Evolutionary conservation across 2,888 invertebrate genomes (phyloP).

Genomic region (Ophraella communa): DNA sequence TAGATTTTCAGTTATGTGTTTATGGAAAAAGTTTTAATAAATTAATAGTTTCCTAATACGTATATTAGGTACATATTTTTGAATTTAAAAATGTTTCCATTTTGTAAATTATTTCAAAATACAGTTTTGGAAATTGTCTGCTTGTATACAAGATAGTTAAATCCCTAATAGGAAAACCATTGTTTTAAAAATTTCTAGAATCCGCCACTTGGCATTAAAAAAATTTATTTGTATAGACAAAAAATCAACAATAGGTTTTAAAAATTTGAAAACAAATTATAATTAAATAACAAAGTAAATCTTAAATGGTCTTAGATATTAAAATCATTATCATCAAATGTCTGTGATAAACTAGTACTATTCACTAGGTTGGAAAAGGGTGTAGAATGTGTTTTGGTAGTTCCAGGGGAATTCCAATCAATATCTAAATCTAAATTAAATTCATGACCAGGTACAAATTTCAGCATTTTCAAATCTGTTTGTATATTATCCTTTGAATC

Average conservation of each 20-base stretch:
- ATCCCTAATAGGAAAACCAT: too few relatives aligned
- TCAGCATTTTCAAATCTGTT: constrained; percentile 43
- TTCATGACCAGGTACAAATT: constrained; percentile 47
- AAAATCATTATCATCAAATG: constrained; percentile 15
- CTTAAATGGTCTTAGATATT: background rate
- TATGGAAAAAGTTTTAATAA: too few relatives aligned
- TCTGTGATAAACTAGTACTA: background rate
- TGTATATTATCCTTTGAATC: constrained; percentile 18
- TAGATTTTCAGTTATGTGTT: too few relatives aligned
- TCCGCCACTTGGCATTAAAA: too few relatives aligned
- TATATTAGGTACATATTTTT: too few relatives aligned
- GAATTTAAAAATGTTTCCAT: too few relatives aligned
- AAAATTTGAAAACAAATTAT: background rate
- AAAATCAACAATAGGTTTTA: background rate
- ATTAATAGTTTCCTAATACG: too few relatives aligned
- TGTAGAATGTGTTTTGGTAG: background rate
- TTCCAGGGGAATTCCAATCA: constrained; percentile 39
- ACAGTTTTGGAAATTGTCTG: too few relatives aligned
- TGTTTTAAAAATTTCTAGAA: too few relatives aligned
- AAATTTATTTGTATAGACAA: too few relatives aligned
- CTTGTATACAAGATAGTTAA: too few relatives aligned
- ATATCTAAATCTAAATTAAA: constrained; percentile 54
- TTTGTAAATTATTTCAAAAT: too few relatives aligned
- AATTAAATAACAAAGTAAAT: background rate
- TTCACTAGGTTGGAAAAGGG: background rate